Base-by-base conservation (phyloP, 2,888 invertebrate species). In the Aporophyla lueneburgensis region DNA sequence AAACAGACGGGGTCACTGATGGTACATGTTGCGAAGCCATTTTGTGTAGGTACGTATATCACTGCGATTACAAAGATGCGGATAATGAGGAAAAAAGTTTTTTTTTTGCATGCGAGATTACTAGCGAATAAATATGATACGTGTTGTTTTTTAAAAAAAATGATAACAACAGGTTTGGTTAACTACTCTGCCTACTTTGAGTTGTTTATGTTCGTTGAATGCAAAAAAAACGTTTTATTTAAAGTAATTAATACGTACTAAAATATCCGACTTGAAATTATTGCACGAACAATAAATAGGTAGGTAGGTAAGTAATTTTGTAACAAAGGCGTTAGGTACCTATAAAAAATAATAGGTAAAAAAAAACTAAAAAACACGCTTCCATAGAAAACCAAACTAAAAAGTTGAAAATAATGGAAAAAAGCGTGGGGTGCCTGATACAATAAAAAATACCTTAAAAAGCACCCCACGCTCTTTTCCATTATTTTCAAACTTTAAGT, bases 1-100 rank as follows among this genome's bases (percentile, higher is more conserved):
- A 33, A 77, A 74, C 43, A 54, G 33, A 67, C 43, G 46, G 84
- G 85, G 87, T 87, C 84, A 86, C 56, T 46, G 9, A 61, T 63
- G 24, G 53, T 56, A 67, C 4, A 56, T 21, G 58, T 70, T 74
- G 70, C 19, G 70, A 76, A 43, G 61, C 21, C 14, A 66, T n/a
- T 51, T 70, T 76, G 61, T 65, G 21, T 58, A 21, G 0, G 24
- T 33, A 66, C 5, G 5, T n/a, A 43, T 16, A 46, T 40, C 27
- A 14, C 27, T 2, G 51, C 59, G 14, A 53, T 33, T 79, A 43
- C 27, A 71, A 33, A 71, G n/a, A 58, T 53, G 12, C 16, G 16
- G 3, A 78, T 49, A 0, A 7, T 6, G 43, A n/a, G 10, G n/a
- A 70, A 70, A 49, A 78, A 21, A 0, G 5, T 6, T 33, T 46